These are phyloP conservation scores for Mactromeris polynyma DNA, from an alignment of 2,888 invertebrate species.

Conservation along the genomic window DNA sequence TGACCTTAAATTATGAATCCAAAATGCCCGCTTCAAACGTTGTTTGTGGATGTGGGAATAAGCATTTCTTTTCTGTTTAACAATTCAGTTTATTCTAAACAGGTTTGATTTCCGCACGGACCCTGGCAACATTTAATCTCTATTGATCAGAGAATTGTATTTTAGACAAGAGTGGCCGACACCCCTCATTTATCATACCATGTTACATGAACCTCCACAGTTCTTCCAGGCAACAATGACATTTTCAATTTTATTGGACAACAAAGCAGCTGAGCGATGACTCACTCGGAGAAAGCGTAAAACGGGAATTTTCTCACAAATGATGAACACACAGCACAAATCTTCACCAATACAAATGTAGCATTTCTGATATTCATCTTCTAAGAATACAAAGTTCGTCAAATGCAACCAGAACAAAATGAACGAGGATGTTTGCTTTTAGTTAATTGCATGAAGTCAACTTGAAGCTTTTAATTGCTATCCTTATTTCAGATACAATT, in stretches of 20 bases:
- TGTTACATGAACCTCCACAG: not conserved
- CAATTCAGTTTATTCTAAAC: not conserved
- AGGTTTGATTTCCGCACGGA: not conserved
- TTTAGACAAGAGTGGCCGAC: not conserved
- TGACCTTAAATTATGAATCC: too few relatives aligned
- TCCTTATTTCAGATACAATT: too few relatives aligned
- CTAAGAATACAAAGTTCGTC: too few relatives aligned
- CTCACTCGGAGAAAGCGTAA: not conserved
- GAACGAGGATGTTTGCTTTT: too few relatives aligned
- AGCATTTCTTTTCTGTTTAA: not conserved
- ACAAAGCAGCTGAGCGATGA: not conserved
- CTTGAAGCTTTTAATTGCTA: too few relatives aligned
- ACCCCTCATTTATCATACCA: not conserved
- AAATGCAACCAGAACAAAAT: too few relatives aligned
- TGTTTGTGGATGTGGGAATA: too few relatives aligned
- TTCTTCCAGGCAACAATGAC: not conserved
- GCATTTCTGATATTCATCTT: not conserved
- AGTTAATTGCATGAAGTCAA: too few relatives aligned
- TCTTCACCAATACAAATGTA: not conserved
- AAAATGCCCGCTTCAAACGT: too few relatives aligned
- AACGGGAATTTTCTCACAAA: not conserved
- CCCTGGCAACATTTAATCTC: not conserved
- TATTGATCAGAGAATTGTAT: not conserved
- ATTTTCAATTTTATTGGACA: conserved; percentile 13
- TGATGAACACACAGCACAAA: not conserved